phyloP scores from a whole-genome alignment of 1,140 invertebrate genomes.

The Diabrotica virgifera region DNA sequence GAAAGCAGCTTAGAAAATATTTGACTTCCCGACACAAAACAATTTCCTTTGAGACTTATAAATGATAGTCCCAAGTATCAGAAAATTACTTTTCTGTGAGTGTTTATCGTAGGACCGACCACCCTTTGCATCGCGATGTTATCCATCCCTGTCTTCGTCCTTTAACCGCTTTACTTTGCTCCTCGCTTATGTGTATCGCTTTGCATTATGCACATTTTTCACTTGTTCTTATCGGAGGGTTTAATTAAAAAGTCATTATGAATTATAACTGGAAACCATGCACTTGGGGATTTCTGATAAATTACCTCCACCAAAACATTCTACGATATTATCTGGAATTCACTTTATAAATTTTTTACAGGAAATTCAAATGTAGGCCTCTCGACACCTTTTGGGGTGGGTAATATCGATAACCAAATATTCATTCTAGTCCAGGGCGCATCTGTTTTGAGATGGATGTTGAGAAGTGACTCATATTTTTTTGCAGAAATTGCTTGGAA shows the following conservation, averaged over 20 bases:
- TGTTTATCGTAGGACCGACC: conserved; percentile 5
- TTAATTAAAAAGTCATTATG: conserved; percentile 43
- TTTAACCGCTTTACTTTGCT: conserved; percentile 15
- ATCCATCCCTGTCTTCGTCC: neutral
- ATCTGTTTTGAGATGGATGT: no score
- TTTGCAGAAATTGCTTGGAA: no score
- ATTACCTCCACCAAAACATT: conserved; percentile 6
- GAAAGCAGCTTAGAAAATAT: neutral
- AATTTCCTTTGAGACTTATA: conserved; percentile 9
- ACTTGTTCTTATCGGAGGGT: conserved; percentile 33
- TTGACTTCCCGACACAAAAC: neutral
- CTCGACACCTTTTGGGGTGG: neutral
- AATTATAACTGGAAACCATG: conserved; percentile 36
- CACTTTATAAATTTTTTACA: neutral
- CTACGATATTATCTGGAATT: neutral
- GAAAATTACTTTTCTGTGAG: conserved; percentile 20
- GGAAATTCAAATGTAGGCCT: neutral
- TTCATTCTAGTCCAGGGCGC: no score
- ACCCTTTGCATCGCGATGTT: neutral
- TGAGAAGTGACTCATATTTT: no score
- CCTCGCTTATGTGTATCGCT: conserved; percentile 35
- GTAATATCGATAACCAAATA: no score
- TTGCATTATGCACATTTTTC: conserved; percentile 40
- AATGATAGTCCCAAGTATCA: conserved; percentile 13
- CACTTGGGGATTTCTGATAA: conserved; percentile 15